Evolutionary conservation across 23 tunicate genomes (phyloP).

Genomic region (Halocynthia roretzi): DNA sequence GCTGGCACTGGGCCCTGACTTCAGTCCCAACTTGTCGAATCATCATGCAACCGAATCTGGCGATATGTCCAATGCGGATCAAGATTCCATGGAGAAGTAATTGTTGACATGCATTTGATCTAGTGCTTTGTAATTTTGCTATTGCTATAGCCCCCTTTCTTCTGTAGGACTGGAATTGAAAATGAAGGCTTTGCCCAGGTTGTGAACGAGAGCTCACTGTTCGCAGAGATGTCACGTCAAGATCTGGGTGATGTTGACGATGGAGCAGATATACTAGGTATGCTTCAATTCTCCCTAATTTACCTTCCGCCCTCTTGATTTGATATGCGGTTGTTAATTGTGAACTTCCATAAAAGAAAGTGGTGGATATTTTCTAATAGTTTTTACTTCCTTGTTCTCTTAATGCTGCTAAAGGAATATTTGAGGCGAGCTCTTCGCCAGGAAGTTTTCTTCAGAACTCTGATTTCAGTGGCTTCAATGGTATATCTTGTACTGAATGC

Average conservation of each 20-base stretch:
- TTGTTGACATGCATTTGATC: neutral
- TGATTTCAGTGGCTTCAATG: slow-evolving; percentile 29
- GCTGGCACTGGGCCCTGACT: neutral
- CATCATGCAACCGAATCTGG: no score
- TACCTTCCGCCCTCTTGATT: no score
- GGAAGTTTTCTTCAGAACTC: slow-evolving; percentile 24
- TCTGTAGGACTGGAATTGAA: slow-evolving; percentile 59
- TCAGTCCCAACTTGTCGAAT: no score
- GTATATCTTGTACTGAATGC: slow-evolving; percentile 3
- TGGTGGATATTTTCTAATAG: no score
- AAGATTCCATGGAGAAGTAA: slow-evolving; percentile 6
- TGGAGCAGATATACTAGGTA: slow-evolving; percentile 88
- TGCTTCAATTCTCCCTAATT: neutral
- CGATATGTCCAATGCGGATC: neutral
- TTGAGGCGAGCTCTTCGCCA: neutral
- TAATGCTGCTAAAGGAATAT: neutral
- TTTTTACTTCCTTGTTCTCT: neutral
- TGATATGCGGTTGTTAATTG: no score
- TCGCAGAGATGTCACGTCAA: slow-evolving; percentile 55
- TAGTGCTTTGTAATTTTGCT: neutral
- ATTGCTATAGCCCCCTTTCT: neutral
- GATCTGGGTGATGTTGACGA: slow-evolving; percentile 92
- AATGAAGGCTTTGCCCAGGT: slow-evolving; percentile 54
- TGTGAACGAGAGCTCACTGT: slow-evolving; percentile 60
- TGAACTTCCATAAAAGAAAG: no score